Conservation (phyloP, 2,888 invertebrate genomes). For the Heliconius hortense region DNA sequence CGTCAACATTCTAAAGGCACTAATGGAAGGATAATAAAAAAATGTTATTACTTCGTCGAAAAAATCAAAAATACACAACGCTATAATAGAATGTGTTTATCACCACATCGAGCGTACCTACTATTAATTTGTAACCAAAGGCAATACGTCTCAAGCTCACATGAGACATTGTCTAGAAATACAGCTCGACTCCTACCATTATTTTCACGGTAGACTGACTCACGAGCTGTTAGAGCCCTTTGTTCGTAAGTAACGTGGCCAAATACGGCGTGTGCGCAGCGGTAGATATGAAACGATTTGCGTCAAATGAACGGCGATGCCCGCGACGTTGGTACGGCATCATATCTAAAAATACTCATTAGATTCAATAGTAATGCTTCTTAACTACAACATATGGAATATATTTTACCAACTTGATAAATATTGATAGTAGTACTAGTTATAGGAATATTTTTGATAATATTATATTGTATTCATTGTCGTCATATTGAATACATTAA, state of each 20-base stretch:
- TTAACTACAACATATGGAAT: slow-evolving; percentile 11
- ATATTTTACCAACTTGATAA: not conserved
- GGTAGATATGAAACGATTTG: slow-evolving; percentile 23
- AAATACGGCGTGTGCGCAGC: slow-evolving; percentile 36
- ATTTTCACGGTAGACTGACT: slow-evolving; percentile 34
- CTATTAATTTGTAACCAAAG: not conserved
- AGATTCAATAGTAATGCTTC: slow-evolving; percentile 23
- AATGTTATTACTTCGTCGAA: too few relatives aligned
- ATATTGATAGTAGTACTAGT: not conserved
- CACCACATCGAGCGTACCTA: not conserved
- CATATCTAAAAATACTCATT: slow-evolving; percentile 70
- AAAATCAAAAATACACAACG: too few relatives aligned
- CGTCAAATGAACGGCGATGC: slow-evolving; percentile 55
- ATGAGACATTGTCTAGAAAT: slow-evolving; percentile 29
- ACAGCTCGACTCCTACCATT: slow-evolving; percentile 21
- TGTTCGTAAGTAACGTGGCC: slow-evolving; percentile 38
- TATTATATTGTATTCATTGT: not conserved
- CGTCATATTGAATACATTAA: too few relatives aligned
- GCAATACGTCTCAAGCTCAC: not conserved
- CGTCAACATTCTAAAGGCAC: too few relatives aligned
- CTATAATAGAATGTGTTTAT: not conserved
- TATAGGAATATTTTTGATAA: not conserved
- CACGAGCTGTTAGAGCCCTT: slow-evolving; percentile 33
- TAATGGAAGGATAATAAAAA: too few relatives aligned
- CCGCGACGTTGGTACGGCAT: slow-evolving; percentile 60